Percentiles rank a stretch among this genome's conserved stretches.
These are phyloP conservation scores for Anastrepha obliqua DNA, from an alignment of 1,140 invertebrate species.

Conservation along the genomic window DNA sequence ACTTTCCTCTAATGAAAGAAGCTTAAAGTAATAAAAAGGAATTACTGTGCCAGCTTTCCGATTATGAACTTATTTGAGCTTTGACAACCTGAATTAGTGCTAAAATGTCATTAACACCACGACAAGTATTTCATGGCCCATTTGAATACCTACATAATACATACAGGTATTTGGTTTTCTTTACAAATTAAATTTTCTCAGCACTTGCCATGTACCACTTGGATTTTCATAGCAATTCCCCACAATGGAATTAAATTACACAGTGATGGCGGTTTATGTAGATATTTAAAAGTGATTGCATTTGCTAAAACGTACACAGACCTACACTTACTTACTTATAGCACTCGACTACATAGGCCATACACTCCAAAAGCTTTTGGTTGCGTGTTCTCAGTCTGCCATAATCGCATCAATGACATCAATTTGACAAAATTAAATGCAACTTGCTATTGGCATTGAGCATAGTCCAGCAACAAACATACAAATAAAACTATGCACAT, in stretches of 20 bases:
- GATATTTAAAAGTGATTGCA: constrained; percentile 30
- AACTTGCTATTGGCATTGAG: constrained; percentile 45
- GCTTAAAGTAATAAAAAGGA: not conserved
- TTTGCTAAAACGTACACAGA: too few relatives aligned
- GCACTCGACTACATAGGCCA: not conserved
- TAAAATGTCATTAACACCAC: constrained; percentile 20
- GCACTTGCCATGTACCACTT: not conserved
- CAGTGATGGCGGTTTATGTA: not conserved
- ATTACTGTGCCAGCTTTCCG: too few relatives aligned
- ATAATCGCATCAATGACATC: constrained; percentile 46
- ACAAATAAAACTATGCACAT: not conserved
- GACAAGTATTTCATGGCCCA: constrained; percentile 13
- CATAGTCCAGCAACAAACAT: not conserved
- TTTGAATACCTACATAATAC: not conserved
- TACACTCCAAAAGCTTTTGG: not conserved
- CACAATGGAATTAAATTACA: constrained; percentile 31
- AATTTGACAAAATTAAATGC: constrained; percentile 52
- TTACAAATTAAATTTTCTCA: constrained; percentile 18
- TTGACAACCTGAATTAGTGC: not conserved
- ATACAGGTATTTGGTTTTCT: not conserved
- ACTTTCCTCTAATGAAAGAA: not conserved
- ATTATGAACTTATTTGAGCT: not conserved
- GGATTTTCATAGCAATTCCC: not conserved
- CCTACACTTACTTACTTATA: not conserved
- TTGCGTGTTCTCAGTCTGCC: not conserved